Percentiles rank a stretch among this genome's conserved stretches.
Conservation (phyloP, 2,797 vertebrate species). For the Aldrovandia affinis region DNA sequence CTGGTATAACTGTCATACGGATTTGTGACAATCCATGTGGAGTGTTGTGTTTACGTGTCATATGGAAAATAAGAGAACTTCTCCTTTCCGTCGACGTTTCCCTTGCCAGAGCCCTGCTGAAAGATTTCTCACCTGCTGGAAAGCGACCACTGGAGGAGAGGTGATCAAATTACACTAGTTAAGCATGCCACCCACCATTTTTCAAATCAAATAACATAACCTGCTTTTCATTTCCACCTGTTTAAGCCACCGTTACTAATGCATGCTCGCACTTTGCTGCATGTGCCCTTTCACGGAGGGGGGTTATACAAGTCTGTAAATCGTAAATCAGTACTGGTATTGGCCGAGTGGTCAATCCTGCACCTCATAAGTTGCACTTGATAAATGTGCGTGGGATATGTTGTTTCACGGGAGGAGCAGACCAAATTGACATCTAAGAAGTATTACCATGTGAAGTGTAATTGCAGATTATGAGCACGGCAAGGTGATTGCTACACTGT, state of each 20-base stretch:
- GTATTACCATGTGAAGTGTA: not conserved
- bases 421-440: not conserved
- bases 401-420: not conserved
- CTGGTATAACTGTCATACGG: no score
- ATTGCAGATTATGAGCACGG: not conserved
- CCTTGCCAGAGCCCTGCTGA: conserved; percentile 20
- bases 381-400: not conserved
- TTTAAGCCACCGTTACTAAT: not conserved
- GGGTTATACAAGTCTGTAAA: not conserved
- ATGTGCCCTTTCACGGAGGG: not conserved
- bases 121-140: conserved; percentile 21
- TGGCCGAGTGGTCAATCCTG: not conserved
- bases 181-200: not conserved
- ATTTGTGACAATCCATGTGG: no score
- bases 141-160: not conserved
- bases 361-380: not conserved
- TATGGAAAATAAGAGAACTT: no score
- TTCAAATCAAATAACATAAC: not conserved
- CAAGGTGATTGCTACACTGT: not conserved
- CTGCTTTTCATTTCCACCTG: not conserved
- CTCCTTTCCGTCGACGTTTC: not conserved
- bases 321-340: not conserved
- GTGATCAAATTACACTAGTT: not conserved
- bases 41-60: no score
- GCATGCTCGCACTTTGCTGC: not conserved